Evolutionary conservation across 2,113 vertebrate genomes (phyloP).

Genomic region (Probosciger aterrimus): DNA sequence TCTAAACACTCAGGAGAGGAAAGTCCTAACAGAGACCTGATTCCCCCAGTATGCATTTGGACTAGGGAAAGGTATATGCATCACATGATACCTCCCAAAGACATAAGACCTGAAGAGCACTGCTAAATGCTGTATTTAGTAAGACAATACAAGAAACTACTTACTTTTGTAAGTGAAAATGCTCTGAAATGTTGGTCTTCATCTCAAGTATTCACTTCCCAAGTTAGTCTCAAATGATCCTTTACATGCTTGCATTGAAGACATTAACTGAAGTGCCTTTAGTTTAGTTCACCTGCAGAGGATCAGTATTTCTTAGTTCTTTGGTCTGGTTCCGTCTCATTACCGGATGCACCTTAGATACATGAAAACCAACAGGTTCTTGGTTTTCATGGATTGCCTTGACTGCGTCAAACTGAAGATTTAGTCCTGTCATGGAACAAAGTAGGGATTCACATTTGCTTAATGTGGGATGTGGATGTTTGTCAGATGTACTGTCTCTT

Average conservation of each 20-base stretch:
- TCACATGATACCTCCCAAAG: background rate
- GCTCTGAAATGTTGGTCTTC: background rate
- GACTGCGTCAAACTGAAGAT: background rate
- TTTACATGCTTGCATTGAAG: background rate
- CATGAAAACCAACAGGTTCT: background rate
- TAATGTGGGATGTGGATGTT: background rate
- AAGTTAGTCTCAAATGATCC: background rate
- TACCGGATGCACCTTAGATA: background rate
- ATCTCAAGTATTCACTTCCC: background rate
- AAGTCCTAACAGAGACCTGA: background rate
- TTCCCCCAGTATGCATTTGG: background rate
- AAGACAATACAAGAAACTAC: background rate
- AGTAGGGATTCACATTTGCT: background rate
- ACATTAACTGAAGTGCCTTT: background rate
- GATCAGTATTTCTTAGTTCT: background rate
- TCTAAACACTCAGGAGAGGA: background rate
- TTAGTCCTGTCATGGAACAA: background rate
- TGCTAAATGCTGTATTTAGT: background rate
- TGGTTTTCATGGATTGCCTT: background rate
- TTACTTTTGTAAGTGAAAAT: background rate
- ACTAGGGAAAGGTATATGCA: background rate
- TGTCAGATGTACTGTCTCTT: background rate
- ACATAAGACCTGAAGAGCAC: background rate
- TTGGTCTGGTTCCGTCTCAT: background rate
- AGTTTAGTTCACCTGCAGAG: background rate